These are phyloP conservation scores for Lutraria lutraria DNA, from an alignment of 2,888 invertebrate genomes.

Conservation along the genomic window DNA sequence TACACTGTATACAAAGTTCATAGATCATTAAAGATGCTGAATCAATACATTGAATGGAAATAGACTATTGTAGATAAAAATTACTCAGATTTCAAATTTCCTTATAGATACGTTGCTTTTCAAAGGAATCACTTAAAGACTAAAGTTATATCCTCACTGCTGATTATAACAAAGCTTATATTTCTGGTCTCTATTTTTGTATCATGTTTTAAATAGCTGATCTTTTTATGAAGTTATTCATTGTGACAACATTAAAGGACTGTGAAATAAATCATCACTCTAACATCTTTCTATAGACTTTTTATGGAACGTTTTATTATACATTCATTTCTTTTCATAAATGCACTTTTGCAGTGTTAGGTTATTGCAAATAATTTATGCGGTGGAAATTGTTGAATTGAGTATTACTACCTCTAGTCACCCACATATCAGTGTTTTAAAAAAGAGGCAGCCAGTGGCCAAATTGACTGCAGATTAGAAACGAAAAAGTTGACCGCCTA, in stretches of 20 bases:
- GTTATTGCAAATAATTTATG: constrained; percentile 2
- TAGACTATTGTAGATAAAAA: too few species aligned
- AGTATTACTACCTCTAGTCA: too few species aligned
- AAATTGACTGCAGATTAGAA: too few species aligned
- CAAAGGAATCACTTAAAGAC: too few species aligned
- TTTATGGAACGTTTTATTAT: constrained; percentile 6
- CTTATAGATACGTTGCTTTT: too few species aligned
- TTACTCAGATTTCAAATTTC: too few species aligned
- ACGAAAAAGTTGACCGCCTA: too few species aligned
- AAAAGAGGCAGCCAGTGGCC: too few species aligned
- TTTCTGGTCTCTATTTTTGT: not conserved
- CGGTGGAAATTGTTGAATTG: not conserved
- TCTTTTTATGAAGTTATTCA: not conserved
- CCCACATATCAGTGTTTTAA: too few species aligned
- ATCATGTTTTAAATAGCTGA: not conserved
- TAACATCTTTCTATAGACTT: not conserved
- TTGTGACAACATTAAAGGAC: not conserved
- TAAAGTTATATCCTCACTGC: not conserved
- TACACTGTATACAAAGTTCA: too few species aligned
- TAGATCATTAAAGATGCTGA: too few species aligned
- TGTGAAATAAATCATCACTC: not conserved
- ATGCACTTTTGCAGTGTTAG: not conserved
- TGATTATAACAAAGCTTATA: not conserved
- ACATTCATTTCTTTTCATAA: not conserved
- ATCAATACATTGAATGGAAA: too few species aligned